Evolutionary conservation across 2,113 vertebrate species (phyloP).

Genomic region (Elephas maximus): DNA sequence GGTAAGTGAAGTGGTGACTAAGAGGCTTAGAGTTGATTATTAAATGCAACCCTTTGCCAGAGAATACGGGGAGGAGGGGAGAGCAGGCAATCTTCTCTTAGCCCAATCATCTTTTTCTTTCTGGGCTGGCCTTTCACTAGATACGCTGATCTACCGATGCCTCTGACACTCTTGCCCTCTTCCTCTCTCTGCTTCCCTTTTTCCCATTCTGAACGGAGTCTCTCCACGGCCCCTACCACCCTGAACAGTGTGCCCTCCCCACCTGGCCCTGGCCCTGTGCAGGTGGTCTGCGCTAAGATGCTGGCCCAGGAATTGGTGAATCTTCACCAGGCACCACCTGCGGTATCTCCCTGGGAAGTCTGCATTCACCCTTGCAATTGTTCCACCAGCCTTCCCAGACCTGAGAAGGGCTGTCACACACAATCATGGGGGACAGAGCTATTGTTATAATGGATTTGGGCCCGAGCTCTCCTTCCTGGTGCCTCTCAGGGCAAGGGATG

Average conservation of each 20-base stretch:
- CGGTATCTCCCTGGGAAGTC: neutral
- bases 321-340: fast-evolving
- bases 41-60: neutral
- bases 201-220: neutral
- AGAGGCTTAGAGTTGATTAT: neutral
- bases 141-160: no score
- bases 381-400: neutral
- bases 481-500: no score
- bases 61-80: neutral
- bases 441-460: neutral
- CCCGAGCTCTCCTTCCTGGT: neutral
- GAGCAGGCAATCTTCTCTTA: fast-evolving
- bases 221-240: fast-evolving
- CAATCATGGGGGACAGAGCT: neutral
- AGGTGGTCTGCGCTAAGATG: neutral
- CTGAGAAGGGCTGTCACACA: no score
- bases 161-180: neutral
- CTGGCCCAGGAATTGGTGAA: neutral
- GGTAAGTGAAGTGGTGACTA: neutral
- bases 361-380: fast-evolving
- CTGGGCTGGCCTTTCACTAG: neutral
- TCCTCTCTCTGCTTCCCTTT: neutral
- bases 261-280: neutral
- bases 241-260: neutral
- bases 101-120: neutral